A percentile compares a stretch with the other conserved stretches of the same genome.
These are phyloP conservation scores for Ptychodera flava DNA, from an alignment of 35 echinoderm and acorn worm species.

Conservation along the genomic window DNA sequence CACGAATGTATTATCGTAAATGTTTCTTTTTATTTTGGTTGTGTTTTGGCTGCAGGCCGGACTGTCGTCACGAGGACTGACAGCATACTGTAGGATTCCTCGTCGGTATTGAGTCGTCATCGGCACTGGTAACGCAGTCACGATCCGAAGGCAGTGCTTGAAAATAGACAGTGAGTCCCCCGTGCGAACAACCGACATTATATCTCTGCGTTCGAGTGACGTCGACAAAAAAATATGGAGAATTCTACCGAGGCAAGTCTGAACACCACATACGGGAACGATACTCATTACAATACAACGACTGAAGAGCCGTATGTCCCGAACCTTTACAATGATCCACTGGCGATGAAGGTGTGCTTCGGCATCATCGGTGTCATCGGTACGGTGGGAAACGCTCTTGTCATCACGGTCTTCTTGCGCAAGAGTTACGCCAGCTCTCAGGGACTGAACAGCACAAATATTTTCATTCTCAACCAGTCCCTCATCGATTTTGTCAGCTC, in stretches of 20 bases:
- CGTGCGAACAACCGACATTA: too few relatives aligned
- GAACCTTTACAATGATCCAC: not conserved
- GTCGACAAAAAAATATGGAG: not conserved
- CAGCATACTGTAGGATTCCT: too few relatives aligned
- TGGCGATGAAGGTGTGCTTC: conserved; percentile 34
- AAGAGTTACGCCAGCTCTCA: not conserved
- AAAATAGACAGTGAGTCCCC: too few relatives aligned
- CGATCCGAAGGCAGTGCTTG: too few relatives aligned
- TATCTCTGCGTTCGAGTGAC: too few relatives aligned
- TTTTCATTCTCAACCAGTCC: conserved; percentile 78
- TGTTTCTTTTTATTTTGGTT: too few relatives aligned
- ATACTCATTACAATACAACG: not conserved
- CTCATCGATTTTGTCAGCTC: conserved; percentile 78
- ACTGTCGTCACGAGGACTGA: too few relatives aligned
- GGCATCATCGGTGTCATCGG: conserved; percentile 63
- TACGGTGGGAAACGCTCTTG: conserved; percentile 59
- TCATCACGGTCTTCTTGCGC: conserved; percentile 58
- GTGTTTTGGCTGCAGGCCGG: too few relatives aligned
- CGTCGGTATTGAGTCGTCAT: too few relatives aligned
- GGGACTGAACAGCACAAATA: conserved; percentile 28
- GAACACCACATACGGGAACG: not conserved
- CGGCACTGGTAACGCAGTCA: too few relatives aligned
- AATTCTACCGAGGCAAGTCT: not conserved
- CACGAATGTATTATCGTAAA: too few relatives aligned
- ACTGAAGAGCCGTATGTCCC: not conserved